Evolutionary conservation across 1,140 invertebrate genomes (phyloP).

Genomic region (Dolichoris vasculosae): DNA sequence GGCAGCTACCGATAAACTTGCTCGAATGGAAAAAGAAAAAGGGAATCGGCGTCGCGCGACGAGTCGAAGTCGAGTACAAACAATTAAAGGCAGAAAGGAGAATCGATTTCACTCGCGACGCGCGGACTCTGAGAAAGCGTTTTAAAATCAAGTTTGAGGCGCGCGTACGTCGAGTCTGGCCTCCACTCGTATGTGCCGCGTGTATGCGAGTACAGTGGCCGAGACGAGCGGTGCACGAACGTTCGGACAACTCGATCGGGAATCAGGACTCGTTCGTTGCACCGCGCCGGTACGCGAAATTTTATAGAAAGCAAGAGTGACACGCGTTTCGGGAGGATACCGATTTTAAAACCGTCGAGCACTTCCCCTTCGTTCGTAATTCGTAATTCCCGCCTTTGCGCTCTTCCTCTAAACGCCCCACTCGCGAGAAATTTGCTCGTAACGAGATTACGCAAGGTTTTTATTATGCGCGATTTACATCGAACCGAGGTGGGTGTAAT

Average conservation of each 20-base stretch:
- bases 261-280: slow-evolving; percentile 44
- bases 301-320: slow-evolving; percentile 51
- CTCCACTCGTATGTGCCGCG: background rate
- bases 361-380: background rate
- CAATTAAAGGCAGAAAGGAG: slow-evolving; percentile 49
- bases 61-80: background rate
- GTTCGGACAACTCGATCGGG: background rate
- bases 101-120: slow-evolving; percentile 51
- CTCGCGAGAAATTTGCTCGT: too few relatives aligned
- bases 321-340: background rate
- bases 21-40: background rate
- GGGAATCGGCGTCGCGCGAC: background rate
- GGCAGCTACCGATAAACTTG: background rate
- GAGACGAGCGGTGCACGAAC: background rate
- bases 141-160: slow-evolving; percentile 52
- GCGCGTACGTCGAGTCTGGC: background rate
- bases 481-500: background rate
- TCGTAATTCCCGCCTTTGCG: background rate
- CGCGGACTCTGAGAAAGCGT: slow-evolving; percentile 41
- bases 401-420: too few relatives aligned
- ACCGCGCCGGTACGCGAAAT: slow-evolving; percentile 5
- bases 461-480: background rate
- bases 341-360: background rate
- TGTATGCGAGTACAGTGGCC: too few relatives aligned
- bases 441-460: background rate